Evolutionary conservation across 1,140 invertebrate genomes (phyloP), one percentile per base, ranked within the genome.

Genomic region (Temnothorax curvispinosus): DNA sequence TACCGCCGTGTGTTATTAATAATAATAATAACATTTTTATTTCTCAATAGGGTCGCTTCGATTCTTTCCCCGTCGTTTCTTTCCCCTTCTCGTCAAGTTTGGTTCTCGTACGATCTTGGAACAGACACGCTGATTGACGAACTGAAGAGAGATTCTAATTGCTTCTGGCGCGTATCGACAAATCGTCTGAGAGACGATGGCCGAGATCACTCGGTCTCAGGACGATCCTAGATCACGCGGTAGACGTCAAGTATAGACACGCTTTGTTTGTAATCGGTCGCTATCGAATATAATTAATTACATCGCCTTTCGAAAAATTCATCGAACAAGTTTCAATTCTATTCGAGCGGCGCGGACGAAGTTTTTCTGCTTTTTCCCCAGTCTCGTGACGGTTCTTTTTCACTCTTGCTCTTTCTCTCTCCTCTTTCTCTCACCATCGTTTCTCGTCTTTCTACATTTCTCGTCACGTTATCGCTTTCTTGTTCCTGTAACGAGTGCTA

Each of bases 311-410:
- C 88, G 64, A 85, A 91, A 27, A 71, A 86, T 80, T 87, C 87
- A 95, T 95, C 95, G 94, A 95, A 95, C 95, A 95, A 95, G 94
- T 94, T 95, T 95, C 95, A 95, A 95, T 95, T 95, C 95, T 93
- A 74, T 80, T 82, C 82, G 90, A 93, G 93, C 87, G 90, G 91
- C 91, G 89, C 87, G 92, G 92, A 94, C 93, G 91, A 94, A 93
- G 88, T 92, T 87, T 87, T 86, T 90, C 76, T 84, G 81, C 74
- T 84, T 84, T 86, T 91, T 78, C 54, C 74, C 74, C 76, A 88
- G 89, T 60, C 67, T 77, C 85, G 82, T 88, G 62, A n/a, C 69
- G 47, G 38, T 58, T 88, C 65, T 13, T 32, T 74, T 47, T 84
- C 54, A 60, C 15, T 38, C 52, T 76, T 21, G 71, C 52, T 32